phyloP scores from a whole-genome alignment of 2,888 invertebrate genomes.

The Archips crataeganus region DNA sequence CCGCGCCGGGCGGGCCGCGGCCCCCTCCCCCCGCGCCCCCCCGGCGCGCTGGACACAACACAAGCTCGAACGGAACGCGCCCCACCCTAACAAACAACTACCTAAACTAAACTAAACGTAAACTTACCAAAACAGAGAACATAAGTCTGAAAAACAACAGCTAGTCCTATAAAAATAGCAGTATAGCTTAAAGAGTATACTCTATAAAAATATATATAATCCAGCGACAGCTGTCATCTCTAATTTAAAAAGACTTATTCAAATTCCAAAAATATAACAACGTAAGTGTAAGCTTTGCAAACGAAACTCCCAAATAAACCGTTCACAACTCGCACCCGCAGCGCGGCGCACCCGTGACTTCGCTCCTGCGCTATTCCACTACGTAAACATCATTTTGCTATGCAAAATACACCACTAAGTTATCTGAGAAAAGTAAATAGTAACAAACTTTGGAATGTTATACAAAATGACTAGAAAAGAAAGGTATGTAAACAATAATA shows the following conservation, averaged over 20 bases:
- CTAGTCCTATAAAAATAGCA: constrained; percentile 84
- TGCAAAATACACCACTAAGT: constrained; percentile 82
- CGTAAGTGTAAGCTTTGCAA: constrained; percentile 62
- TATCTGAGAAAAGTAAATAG: constrained; percentile 69
- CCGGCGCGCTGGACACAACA: constrained; percentile 43
- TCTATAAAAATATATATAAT: constrained; percentile 84
- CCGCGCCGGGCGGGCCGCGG: constrained; percentile 36
- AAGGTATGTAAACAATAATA: constrained; percentile 59
- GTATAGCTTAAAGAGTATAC: constrained; percentile 81
- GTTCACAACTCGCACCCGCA: constrained; percentile 56
- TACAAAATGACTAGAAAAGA: constrained; percentile 81
- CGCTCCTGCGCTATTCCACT: constrained; percentile 67
- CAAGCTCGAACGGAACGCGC: constrained; percentile 44
- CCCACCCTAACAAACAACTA: constrained; percentile 48
- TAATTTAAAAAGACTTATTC: constrained; percentile 74
- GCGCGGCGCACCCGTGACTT: constrained; percentile 63
- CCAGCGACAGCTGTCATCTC: constrained; percentile 78
- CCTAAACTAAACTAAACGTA: constrained; percentile 54
- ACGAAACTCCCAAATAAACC: constrained; percentile 53
- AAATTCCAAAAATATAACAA: constrained; percentile 75
- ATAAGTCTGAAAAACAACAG: constrained; percentile 60
- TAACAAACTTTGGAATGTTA: constrained; percentile 82
- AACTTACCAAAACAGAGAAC: constrained; percentile 52
- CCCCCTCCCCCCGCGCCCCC: constrained; percentile 5
- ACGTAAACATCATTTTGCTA: constrained; percentile 82